Base-by-base conservation (phyloP, 2,888 invertebrate genomes). In the Erpobdella octoculata region DNA sequence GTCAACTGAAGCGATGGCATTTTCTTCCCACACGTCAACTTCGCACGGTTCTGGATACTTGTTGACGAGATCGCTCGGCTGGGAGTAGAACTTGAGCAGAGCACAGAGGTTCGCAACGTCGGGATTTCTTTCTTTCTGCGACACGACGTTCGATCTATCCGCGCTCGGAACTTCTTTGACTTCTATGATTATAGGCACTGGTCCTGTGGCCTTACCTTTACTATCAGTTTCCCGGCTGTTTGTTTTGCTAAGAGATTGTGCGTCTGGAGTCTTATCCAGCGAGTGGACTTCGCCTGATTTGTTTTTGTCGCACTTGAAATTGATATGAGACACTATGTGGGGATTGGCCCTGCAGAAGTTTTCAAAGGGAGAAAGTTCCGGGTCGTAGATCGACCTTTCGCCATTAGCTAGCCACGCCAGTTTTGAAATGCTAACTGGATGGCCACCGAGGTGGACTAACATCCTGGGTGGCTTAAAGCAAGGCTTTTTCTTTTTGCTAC, bases 381-480 rank as follows among this genome's bases (percentile, higher is more conserved):
- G 69, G 28, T 69, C 58, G 21, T 58, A 69, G n/a, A 69, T 69
- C 9, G 69, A 69, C n/a, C 36, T 46, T 33, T 36, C 48, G 5
- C 38, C 65, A 9, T 65, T 36, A 9, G 38, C 25, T 9, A n/a
- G 9, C 62, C 62, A 62, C 5, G 62, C 62, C 35, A 62, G 33
- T 12, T 62, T n/a, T n/a, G n/a, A n/a, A n/a, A n/a, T n/a, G n/a
- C n/a, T n/a, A n/a, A n/a, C n/a, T n/a, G n/a, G n/a, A n/a, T n/a
- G n/a, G n/a, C n/a, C n/a, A n/a, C n/a, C n/a, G n/a, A n/a, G n/a
- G n/a, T n/a, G n/a, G n/a, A n/a, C n/a, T n/a, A n/a, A n/a, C n/a
- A n/a, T n/a, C n/a, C n/a, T n/a, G n/a, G n/a, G n/a, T n/a, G n/a
- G n/a, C n/a, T n/a, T n/a, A n/a, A n/a, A n/a, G n/a, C n/a, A n/a